Evolutionary conservation across 2,888 invertebrate genomes (phyloP).

Genomic region (Fragum fragum): DNA sequence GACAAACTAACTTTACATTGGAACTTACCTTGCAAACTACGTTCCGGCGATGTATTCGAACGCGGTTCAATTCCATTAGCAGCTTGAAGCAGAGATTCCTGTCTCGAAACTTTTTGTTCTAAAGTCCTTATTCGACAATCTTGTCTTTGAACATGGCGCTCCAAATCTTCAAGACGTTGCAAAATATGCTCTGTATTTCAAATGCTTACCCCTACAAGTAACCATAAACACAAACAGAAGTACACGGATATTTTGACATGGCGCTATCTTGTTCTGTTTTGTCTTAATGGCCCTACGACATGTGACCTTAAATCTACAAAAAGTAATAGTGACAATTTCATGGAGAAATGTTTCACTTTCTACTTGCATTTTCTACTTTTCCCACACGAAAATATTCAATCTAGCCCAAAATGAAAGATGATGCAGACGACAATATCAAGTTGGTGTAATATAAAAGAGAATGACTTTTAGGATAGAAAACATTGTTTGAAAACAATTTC

Average conservation of each 20-base stretch:
- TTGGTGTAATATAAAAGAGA: too few relatives aligned
- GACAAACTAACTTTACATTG: too few relatives aligned
- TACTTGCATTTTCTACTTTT: too few relatives aligned
- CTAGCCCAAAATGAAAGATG: too few relatives aligned
- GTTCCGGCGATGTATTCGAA: not conserved
- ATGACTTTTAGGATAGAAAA: too few relatives aligned
- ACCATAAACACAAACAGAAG: not conserved
- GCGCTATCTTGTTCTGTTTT: not conserved
- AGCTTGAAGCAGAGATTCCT: not conserved
- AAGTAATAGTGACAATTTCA: too few relatives aligned
- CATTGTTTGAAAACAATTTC: too few relatives aligned
- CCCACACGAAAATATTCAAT: too few relatives aligned
- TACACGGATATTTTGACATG: not conserved
- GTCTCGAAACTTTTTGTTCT: not conserved
- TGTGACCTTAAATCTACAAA: not conserved
- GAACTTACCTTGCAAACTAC: not conserved
- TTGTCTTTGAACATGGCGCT: conserved; percentile 16
- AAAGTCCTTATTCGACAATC: conserved; percentile 3
- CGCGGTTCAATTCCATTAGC: not conserved
- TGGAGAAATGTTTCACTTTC: too few relatives aligned
- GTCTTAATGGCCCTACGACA: not conserved
- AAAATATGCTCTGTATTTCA: not conserved
- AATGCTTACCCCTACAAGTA: not conserved
- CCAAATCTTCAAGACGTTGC: conserved; percentile 20
- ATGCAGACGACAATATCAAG: too few relatives aligned